Base-by-base conservation (phyloP, 2,113 vertebrate genomes). In the Oxyura jamaicensis region DNA sequence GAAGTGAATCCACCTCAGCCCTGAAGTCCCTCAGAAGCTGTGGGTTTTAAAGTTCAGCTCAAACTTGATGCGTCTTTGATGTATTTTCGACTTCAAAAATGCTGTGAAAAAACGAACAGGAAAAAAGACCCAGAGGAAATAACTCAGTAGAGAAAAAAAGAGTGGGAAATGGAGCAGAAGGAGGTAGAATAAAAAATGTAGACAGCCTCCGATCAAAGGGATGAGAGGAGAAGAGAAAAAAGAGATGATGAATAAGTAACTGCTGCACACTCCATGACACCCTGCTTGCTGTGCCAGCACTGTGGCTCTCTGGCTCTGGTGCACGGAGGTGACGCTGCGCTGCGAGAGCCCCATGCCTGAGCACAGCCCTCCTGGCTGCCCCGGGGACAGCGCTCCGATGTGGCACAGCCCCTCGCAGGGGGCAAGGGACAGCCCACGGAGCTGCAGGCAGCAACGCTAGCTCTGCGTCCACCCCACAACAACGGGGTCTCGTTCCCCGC, bases 51-150 rank as follows among this genome's bases (percentile, higher is more conserved):
- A 76, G 59, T 69, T 94, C 82, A 73, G 35, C 78, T 95, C 46
- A 79, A 46, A 50, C 22, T 76, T 76, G 39, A 75, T 81, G 23
- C 33, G 87, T 56, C 46, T 95, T 82, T 52, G 62, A 68, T 68
- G 35, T 11, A 79, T 50, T 82, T 91, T 83, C 81, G 85, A 44
- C 82, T 85, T 76, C 63, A 80, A 90, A 96, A 95, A 71, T 42
- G 26, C 71, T 36, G 39, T 58, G 67, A 28, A 71, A 69, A 65
- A 73, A 77, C 12, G 15, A 73, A 55, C 9, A 50, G 17, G 26
- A 39, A 80, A 83, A 67, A 62, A 71, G 42, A 55, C 86, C 26
- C 65, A 80, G 41, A 93, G 41, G 73, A 91, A 94, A 39, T 63
- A 82, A 86, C 39, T 48, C 62, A 36, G 60, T 2, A 50, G 63